Base-by-base conservation (phyloP, 1,140 invertebrate species). In the Cecropterus lyciades region DNA sequence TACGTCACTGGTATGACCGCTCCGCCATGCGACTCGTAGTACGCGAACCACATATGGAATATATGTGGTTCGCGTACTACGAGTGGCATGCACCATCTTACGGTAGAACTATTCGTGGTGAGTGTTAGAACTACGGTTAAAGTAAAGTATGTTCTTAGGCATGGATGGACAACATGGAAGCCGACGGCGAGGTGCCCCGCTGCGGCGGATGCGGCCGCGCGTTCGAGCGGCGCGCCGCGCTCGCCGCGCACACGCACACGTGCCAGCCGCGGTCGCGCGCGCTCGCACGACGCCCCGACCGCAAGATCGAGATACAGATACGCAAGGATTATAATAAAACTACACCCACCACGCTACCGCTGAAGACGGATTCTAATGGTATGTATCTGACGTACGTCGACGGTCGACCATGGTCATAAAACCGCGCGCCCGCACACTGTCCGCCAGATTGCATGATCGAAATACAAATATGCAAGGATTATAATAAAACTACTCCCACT, bases 131-230 rank as follows among this genome's bases (percentile, higher is more conserved):
- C n/a, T n/a, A n/a, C n/a, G n/a, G n/a, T n/a, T n/a, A n/a, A n/a
- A n/a, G n/a, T n/a, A n/a, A n/a, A n/a, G n/a, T n/a, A 11, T 37
- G 10, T 37, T 65, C 2, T 8, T 77, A 94, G 92, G 92, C 93
- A 57, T 95, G 94, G 93, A 93, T 94, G 83, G 92, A 93, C 67
- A 93, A 94, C 71, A 82, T 94, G 70, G 93, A 95, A 77, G 87
- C 89, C 17, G 93, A 94, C 67, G 82, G 90, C 16, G 93, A 93
- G 62, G 71, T 93, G 10, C 94, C 94, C 48, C 93, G 93, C 40
- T 96, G 95, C 79, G 94, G 93, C n/a, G 94, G 94, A 33, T 96
- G 95, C 83, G 94, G 94, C 0, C 94, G 94, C 65, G 90, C 92
- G 15, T 96, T 96, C 79, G 95, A 96, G 73, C 92, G 95, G 1